Conservation (phyloP, 2,797 vertebrate species). For the Micromesistius poutassou region DNA sequence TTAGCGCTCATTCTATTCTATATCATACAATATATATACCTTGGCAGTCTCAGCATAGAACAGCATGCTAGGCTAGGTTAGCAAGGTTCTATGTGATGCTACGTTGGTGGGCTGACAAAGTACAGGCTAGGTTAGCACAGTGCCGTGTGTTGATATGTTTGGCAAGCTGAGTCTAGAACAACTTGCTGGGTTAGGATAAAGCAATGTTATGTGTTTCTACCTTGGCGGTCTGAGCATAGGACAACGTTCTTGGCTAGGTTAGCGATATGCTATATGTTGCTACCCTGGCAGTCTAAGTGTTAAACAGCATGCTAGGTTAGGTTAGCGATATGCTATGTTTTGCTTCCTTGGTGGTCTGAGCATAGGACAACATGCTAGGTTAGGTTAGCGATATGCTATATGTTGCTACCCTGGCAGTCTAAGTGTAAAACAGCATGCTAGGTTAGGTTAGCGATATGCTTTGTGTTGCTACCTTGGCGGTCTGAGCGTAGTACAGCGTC, state of each 20-base stretch:
- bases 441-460: background rate
- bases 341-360: background rate
- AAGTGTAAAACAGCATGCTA: background rate
- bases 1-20: background rate
- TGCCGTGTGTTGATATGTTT: background rate
- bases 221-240: slow-evolving; percentile 95
- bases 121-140: background rate
- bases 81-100: background rate
- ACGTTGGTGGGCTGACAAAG: background rate
- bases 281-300: background rate
- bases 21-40: background rate
- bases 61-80: background rate
- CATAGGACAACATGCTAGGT: background rate
- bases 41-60: background rate
- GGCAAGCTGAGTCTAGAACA: background rate
- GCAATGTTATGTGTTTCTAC: slow-evolving; percentile 21
- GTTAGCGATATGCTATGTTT: background rate
- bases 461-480: slow-evolving; percentile 76
- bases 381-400: background rate
- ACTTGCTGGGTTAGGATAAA: background rate
- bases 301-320: background rate
- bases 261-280: background rate
- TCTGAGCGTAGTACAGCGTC: slow-evolving; percentile 95
- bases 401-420: background rate
- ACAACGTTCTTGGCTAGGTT: slow-evolving; percentile 39